phyloP scores from a whole-genome alignment of 2,888 invertebrate genomes.

The Eustalomyia histrio region DNA sequence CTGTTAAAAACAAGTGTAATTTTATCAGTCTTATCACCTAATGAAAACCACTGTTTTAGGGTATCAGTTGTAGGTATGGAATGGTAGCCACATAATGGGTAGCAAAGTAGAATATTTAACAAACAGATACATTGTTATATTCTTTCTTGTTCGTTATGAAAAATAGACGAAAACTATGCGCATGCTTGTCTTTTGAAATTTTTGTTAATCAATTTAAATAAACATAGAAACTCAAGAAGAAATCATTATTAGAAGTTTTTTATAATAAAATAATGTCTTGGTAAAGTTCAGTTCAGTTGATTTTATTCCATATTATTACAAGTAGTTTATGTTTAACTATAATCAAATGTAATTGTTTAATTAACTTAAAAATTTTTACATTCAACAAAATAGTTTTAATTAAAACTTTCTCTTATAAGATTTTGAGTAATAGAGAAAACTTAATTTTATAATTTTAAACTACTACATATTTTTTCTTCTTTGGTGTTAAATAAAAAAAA shows the following conservation, averaged over 20 bases:
- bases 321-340: not conserved
- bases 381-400: not conserved
- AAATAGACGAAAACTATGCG: conserved; percentile 19
- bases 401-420: not conserved
- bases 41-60: not conserved
- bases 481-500: too few relatives aligned
- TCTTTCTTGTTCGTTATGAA: not conserved
- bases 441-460: not conserved
- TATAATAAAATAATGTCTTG: conserved; percentile 11
- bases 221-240: conserved; percentile 23
- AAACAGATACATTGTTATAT: conserved; percentile 11
- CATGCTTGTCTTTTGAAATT: conserved; percentile 26
- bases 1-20: not conserved
- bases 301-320: not conserved
- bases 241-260: conserved; percentile 40
- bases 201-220: conserved; percentile 32
- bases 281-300: conserved; percentile 10
- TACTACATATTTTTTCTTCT: not conserved
- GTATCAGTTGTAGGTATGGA: not conserved
- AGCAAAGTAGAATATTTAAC: not conserved
- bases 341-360: not conserved
- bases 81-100: not conserved
- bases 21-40: not conserved
- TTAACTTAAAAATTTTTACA: not conserved
- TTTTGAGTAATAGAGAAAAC: not conserved